phyloP scores from a whole-genome alignment of 92 coral and sea anemone genomes.

The Muricea muricata region DNA sequence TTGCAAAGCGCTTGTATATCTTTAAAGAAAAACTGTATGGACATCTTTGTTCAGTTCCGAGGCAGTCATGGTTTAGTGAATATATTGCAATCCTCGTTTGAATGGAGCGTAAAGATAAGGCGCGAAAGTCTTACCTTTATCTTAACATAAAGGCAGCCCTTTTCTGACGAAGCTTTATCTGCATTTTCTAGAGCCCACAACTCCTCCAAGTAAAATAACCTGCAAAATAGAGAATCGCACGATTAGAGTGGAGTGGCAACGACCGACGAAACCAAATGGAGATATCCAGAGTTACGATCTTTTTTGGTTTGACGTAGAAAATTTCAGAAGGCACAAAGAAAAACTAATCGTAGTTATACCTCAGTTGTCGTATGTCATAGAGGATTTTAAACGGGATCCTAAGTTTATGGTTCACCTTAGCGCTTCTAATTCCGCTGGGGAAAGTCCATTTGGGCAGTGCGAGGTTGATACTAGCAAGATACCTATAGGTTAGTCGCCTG shows the following conservation, averaged over 20 bases:
- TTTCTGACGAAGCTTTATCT: neutral
- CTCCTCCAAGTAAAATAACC: constrained; percentile 73
- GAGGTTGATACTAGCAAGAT: neutral
- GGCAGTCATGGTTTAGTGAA: no score
- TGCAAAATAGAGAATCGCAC: constrained; percentile 29
- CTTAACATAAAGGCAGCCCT: no score
- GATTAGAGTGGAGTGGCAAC: constrained; percentile 71
- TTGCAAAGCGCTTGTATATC: no score
- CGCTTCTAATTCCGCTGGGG: constrained; percentile 68
- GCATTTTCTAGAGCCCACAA: constrained; percentile 42
- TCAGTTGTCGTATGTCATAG: neutral
- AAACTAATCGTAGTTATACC: no score
- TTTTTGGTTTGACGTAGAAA: constrained; percentile 57
- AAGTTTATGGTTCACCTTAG: neutral
- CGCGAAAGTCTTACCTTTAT: no score
- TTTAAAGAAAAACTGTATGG: no score
- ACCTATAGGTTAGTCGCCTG: neutral
- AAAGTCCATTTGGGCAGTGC: neutral
- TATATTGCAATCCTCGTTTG: no score
- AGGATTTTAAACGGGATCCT: neutral
- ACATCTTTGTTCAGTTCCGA: no score
- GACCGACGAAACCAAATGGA: constrained; percentile 78
- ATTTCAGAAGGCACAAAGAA: neutral
- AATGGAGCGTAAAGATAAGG: no score
- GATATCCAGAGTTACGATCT: constrained; percentile 67